A percentile compares a stretch with the other conserved stretches of the same genome.
These are phyloP conservation scores for Epizoanthus stellaris DNA, from an alignment of 92 coral and sea anemone species.

Conservation along the genomic window DNA sequence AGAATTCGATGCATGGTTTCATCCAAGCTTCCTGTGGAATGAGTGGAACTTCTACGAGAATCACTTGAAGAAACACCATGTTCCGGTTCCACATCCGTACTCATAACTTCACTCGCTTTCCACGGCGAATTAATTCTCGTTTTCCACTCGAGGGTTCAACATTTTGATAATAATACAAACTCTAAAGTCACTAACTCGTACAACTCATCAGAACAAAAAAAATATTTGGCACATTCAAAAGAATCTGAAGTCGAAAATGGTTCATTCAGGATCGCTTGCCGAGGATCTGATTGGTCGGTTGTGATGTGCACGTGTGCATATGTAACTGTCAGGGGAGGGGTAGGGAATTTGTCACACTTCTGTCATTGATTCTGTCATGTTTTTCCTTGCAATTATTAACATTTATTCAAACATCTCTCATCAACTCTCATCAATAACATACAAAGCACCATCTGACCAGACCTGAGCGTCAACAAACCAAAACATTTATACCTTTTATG, in stretches of 20 bases:
- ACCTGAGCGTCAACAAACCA: no score
- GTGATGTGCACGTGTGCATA: neutral
- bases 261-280: constrained; percentile 21
- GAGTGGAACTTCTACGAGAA: constrained; percentile 38
- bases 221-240: neutral
- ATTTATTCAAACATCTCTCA: no score
- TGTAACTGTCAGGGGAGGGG: constrained; percentile 10
- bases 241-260: neutral
- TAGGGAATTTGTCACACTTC: neutral
- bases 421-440: no score
- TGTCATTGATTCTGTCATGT: no score
- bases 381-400: no score
- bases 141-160: constrained; percentile 10
- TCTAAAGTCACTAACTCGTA: neutral
- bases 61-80: constrained; percentile 37
- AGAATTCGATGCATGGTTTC: constrained; percentile 81
- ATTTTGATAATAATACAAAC: neutral
- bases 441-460: no score
- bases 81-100: constrained; percentile 38
- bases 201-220: constrained; percentile 23
- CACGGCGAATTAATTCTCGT: neutral
- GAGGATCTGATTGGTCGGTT: constrained; percentile 14
- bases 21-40: constrained; percentile 83
- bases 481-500: no score
- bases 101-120: constrained; percentile 9